phyloP scores from a whole-genome alignment of 2,113 vertebrate species.

The Brachyhypopomus gauderio region DNA sequence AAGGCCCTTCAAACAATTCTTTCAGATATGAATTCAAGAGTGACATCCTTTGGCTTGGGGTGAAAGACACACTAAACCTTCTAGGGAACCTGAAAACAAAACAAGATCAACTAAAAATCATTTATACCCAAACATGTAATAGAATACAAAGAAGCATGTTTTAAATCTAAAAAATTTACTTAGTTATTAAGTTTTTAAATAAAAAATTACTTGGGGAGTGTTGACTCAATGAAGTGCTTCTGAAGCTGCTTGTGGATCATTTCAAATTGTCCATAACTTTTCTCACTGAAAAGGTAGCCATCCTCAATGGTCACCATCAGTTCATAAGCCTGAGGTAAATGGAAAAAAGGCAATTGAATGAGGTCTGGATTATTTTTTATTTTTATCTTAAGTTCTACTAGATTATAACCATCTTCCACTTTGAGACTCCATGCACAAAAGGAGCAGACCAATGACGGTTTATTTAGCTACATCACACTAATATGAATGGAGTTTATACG shows the following conservation, averaged over 20 bases:
- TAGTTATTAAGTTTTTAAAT: neutral
- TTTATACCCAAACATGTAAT: no score
- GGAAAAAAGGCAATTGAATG: neutral
- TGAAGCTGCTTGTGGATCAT: constrained; percentile 81
- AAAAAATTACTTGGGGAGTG: constrained; percentile 83
- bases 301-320: constrained; percentile 76
- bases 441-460: no score
- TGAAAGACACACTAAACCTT: constrained; percentile 75
- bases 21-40: constrained; percentile 82
- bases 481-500: no score
- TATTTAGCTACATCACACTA: no score
- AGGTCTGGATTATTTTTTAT: no score
- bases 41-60: constrained; percentile 70
- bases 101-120: no score
- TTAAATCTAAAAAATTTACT: no score
- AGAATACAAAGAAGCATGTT: neutral
- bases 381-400: no score
- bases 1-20: constrained; percentile 77
- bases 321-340: constrained; percentile 73
- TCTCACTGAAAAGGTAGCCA: constrained; percentile 73
- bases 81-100: constrained; percentile 77
- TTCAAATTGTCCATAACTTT: constrained; percentile 79
- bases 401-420: no score
- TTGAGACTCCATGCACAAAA: no score
- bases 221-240: constrained; percentile 76